Conservation (phyloP, 2,888 invertebrate genomes). For the Drosophila lutescens region DNA sequence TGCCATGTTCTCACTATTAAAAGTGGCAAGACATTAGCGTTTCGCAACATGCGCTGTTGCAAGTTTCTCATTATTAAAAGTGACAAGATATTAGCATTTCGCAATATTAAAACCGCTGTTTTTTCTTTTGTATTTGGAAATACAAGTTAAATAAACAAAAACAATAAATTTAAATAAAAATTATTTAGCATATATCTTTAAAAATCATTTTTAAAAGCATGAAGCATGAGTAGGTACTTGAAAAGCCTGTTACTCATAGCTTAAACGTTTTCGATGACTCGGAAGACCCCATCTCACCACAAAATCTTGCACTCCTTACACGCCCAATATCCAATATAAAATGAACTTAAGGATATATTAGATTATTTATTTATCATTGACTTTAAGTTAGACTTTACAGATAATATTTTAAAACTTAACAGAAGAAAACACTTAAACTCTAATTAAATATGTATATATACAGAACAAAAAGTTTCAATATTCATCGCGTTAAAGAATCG, state of each 20-base stretch:
- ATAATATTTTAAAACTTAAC: slow-evolving; percentile 49
- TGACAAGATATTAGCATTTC: background rate
- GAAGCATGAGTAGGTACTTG: no score
- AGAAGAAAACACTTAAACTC: slow-evolving; percentile 43
- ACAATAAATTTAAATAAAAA: no score
- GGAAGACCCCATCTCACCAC: background rate
- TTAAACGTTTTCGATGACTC: no score
- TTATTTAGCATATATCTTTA: no score
- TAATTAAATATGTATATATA: slow-evolving; percentile 46
- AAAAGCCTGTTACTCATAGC: no score
- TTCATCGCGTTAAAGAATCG: slow-evolving; percentile 12
- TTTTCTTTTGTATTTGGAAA: background rate
- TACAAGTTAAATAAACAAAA: no score
- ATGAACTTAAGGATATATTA: slow-evolving; percentile 27
- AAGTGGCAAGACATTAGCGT: background rate
- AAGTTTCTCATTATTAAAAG: background rate
- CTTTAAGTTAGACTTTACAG: slow-evolving; percentile 46
- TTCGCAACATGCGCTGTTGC: background rate
- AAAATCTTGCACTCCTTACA: background rate
- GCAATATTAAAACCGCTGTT: background rate
- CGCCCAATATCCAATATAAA: background rate
- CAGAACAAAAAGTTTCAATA: slow-evolving; percentile 30
- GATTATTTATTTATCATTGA: slow-evolving; percentile 47
- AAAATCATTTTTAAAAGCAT: no score
- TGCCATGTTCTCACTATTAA: background rate